phyloP scores from a whole-genome alignment of 2,113 vertebrate genomes.

The Pipra filicauda region DNA sequence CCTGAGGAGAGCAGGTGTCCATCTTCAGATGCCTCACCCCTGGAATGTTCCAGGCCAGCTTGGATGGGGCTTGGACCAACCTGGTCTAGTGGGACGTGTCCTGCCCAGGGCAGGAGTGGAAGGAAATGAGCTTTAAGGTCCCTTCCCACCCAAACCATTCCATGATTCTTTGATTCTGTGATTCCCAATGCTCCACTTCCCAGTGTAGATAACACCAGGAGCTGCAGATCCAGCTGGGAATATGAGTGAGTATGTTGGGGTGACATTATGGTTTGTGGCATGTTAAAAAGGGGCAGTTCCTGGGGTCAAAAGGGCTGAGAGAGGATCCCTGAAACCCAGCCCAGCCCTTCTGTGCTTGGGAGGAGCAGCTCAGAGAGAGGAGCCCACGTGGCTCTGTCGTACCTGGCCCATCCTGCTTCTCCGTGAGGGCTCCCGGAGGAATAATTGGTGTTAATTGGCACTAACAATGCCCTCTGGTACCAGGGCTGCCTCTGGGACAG shows the following conservation, averaged over 20 bases:
- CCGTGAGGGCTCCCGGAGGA: accelerated
- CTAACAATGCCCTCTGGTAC: neutral
- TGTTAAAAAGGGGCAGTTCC: neutral
- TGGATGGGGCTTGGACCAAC: accelerated
- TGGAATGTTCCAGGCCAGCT: neutral
- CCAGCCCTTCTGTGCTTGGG: neutral
- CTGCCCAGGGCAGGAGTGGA: neutral
- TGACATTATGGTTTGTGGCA: neutral
- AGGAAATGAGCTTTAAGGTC: neutral
- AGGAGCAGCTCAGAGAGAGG: accelerated
- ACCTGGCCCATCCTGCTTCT: neutral
- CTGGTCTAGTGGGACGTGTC: neutral
- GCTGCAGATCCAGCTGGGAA: neutral
- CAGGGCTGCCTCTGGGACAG: neutral
- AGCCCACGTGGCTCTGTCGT: neutral
- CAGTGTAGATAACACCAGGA: neutral
- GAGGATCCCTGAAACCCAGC: neutral
- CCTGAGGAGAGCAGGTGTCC: accelerated
- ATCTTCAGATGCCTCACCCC: neutral
- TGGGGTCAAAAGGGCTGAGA: neutral
- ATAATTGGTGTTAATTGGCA: neutral
- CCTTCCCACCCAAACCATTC: neutral
- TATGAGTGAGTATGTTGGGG: accelerated
- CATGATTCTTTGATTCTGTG: neutral
- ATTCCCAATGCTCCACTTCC: accelerated